Percentiles rank a stretch among this genome's conserved stretches.
Evolutionary conservation across 1,140 invertebrate genomes (phyloP).

Genomic region (Latrodectus geometricus): DNA sequence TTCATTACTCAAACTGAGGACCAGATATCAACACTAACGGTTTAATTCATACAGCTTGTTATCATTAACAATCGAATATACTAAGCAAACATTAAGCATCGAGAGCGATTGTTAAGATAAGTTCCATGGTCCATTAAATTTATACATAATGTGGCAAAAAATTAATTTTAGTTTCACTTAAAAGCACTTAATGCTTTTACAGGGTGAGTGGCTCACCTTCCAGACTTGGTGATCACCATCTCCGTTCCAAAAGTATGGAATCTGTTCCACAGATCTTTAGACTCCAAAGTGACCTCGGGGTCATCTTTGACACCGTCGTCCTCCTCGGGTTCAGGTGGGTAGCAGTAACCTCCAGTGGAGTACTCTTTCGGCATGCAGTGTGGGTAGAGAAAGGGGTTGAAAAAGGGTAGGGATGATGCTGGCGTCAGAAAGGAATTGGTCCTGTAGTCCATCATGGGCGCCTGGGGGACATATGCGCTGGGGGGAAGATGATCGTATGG

Average conservation of each 20-base stretch:
- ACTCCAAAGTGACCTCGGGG: conserved; percentile 96
- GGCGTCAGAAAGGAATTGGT: conserved; percentile 52
- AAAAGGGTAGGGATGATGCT: conserved; percentile 1
- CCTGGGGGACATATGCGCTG: not conserved
- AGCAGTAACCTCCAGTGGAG: not conserved
- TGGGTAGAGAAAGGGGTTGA: not conserved
- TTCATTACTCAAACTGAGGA: too few species aligned
- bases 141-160: too few species aligned
- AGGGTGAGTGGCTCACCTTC: conserved; percentile 94
- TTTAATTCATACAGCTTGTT: too few species aligned
- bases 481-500: not conserved
- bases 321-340: conserved; percentile 70
- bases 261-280: conserved; percentile 98
- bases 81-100: too few species aligned
- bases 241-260: conserved; percentile 98
- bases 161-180: too few species aligned
- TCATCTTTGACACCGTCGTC: conserved; percentile 96
- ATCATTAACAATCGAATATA: too few species aligned
- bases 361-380: conserved; percentile 13
- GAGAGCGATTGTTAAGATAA: too few species aligned
- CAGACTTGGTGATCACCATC: conserved; percentile 99
- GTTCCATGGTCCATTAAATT: too few species aligned
- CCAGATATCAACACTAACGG: too few species aligned
- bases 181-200: not conserved
- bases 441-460: conserved; percentile 44